Base-by-base conservation (phyloP, 2,888 invertebrate genomes). In the Phortica okadai region DNA sequence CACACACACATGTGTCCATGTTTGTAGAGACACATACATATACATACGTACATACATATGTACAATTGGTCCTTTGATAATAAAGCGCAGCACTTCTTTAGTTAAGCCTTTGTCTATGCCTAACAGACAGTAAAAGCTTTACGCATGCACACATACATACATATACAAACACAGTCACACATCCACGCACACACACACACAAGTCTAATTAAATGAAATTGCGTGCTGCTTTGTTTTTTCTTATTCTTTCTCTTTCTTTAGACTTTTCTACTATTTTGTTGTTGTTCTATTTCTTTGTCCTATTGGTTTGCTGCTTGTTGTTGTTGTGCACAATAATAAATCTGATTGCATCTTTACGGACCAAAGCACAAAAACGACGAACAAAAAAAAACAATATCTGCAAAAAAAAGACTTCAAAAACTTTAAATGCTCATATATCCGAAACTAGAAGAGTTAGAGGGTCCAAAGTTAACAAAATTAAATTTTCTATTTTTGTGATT, bases 201-300 rank as follows among this genome's bases (percentile, higher is more conserved):
- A 33, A 25, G n/a, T 41, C 64, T 64, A 64, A 64, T 64, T 64
- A 64, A 64, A 64, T 64, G 64, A 33, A 64, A 64, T 41, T 64
- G 64, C 14, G 41, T 10, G 64, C 64, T 25, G 64, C 64, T 64
- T 10, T 33, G 33, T 33, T 33, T 33, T 33, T 4, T 33, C 33
- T 33, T 5, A 33, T 33, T 0, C 33, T 33, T 33, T 33, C 33
- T 2, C 33, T 33, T 33, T 33, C 33, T 33, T 4, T 33, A 33
- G 3, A 4, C 33, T 33, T 33, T 33, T 4, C 33, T 33, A 33
- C 33, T 33, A 33, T 0, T 33, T 33, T 33, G 33, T 5, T 33
- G 21, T 21, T 21, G 21, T 21, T n/a, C 33, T 33, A 1, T 1
- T 33, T 33, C 33, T 33, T 5, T 33, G 33, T 33, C 3, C 33